phyloP scores from a whole-genome alignment of 2,797 vertebrate species.

The Cyprinella venusta region DNA sequence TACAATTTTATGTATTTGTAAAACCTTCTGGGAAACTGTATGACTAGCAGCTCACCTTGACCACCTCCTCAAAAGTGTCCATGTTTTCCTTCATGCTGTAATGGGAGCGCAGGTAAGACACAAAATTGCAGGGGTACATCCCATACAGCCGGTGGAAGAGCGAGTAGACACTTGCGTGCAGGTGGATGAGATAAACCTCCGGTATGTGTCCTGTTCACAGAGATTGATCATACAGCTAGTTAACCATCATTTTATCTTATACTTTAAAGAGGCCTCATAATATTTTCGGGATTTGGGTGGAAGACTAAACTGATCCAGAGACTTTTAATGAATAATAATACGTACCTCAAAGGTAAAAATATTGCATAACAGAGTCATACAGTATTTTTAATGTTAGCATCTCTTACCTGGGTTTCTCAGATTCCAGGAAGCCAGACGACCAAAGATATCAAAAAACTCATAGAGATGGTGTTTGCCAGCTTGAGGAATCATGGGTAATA shows the following conservation, averaged over 20 bases:
- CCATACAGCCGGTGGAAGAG: conserved; percentile 99
- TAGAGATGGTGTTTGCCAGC: conserved; percentile 97
- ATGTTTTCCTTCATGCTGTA: conserved; percentile 99
- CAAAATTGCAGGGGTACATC: conserved; percentile 99
- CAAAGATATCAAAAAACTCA: conserved; percentile 98
- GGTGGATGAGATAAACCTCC: conserved; percentile 94
- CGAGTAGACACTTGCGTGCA: conserved; percentile 95
- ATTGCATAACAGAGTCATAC: not conserved
- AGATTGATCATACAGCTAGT: not conserved
- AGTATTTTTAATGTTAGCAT: not conserved
- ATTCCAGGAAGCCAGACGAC: conserved; percentile 96
- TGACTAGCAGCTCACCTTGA: conserved; percentile 84
- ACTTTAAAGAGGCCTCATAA: not conserved
- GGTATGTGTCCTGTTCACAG: conserved; percentile 84
- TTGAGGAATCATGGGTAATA: conserved; percentile 98
- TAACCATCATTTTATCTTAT: not conserved
- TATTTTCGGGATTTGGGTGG: not conserved
- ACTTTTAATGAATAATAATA: not conserved
- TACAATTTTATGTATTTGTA: not conserved
- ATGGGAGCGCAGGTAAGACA: conserved; percentile 97
- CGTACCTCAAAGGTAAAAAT: not conserved
- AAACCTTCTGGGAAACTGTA: not conserved
- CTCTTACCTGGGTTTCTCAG: conserved; percentile 91
- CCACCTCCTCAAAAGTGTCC: conserved; percentile 97
- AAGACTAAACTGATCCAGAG: not conserved